Evolutionary conservation across 1,140 invertebrate species (phyloP).

Genomic region (Papilio polyxenes): DNA sequence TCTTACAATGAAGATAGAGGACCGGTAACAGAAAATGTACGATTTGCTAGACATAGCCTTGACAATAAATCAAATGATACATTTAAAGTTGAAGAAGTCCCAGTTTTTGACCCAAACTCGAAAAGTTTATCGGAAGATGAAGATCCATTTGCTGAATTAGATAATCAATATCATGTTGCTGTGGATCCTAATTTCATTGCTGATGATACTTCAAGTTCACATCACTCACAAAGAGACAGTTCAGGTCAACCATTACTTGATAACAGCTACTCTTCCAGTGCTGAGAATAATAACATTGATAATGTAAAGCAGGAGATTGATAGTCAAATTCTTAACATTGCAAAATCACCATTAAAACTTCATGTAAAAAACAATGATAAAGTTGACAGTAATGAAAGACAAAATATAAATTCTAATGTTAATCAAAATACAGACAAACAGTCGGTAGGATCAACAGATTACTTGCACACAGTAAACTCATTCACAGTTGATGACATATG

Average conservation of each 20-base stretch:
- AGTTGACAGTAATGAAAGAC: conserved; percentile 39
- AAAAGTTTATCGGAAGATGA: conserved; percentile 68
- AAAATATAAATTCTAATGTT: conserved; percentile 37
- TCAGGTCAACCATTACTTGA: conserved; percentile 17
- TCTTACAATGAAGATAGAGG: conserved; percentile 45
- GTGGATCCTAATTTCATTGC: conserved; percentile 74
- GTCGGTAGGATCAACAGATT: conserved; percentile 24
- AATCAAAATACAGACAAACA: conserved; percentile 35
- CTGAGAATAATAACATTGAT: conserved; percentile 40
- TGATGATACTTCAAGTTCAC: conserved; percentile 54
- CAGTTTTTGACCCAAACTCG: conserved; percentile 54
- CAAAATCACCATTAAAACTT: conserved; percentile 50
- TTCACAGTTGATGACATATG: conserved; percentile 32
- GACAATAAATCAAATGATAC: conserved; percentile 46
- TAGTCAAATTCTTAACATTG: conserved; percentile 51
- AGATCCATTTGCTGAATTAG: conserved; percentile 74
- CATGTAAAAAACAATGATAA: conserved; percentile 39
- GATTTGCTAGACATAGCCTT: conserved; percentile 45
- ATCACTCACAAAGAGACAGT: conserved; percentile 39
- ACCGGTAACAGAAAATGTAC: conserved; percentile 43
- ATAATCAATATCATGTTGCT: conserved; percentile 75
- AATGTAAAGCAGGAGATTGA: conserved; percentile 53
- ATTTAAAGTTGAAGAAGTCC: conserved; percentile 43
- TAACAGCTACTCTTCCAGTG: conserved; percentile 38
- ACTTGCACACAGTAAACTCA: conserved; percentile 28